phyloP scores from a whole-genome alignment of 2,888 invertebrate species.

The Morpho helenor region DNA sequence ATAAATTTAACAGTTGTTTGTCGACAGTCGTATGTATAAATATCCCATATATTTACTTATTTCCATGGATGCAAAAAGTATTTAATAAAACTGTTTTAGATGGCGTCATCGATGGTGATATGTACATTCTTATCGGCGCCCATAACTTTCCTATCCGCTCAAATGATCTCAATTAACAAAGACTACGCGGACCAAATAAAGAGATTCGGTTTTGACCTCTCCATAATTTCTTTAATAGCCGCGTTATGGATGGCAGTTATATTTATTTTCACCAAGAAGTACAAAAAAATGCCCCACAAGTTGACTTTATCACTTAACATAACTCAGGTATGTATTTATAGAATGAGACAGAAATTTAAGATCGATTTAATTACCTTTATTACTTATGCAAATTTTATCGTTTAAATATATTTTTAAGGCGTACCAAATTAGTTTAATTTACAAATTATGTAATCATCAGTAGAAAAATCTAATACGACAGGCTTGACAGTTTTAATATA shows the following conservation, averaged over 20 bases:
- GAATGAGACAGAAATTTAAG: no score
- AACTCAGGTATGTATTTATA: conserved; percentile 83
- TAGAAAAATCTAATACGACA: no score
- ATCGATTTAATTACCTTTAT: no score
- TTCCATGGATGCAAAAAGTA: not conserved
- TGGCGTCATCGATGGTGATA: conserved; percentile 96
- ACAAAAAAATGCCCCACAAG: conserved; percentile 88
- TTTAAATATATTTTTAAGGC: no score
- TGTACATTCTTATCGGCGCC: conserved; percentile 97
- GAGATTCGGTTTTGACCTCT: conserved; percentile 90
- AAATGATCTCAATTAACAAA: conserved; percentile 91
- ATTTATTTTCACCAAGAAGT: conserved; percentile 86
- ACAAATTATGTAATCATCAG: no score
- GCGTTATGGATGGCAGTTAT: conserved; percentile 89
- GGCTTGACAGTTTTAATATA: no score
- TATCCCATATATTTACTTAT: no score
- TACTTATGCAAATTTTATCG: no score
- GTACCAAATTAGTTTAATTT: no score
- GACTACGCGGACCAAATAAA: conserved; percentile 89
- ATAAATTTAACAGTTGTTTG: no score
- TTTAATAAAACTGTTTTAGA: conserved; percentile 62
- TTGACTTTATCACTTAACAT: conserved; percentile 88
- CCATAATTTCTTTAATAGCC: conserved; percentile 87
- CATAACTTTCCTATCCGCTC: conserved; percentile 96
- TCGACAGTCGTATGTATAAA: no score